These are phyloP conservation scores for Bradynema listronoti DNA, from an alignment of 1,140 invertebrate species.

Conservation along the genomic window DNA sequence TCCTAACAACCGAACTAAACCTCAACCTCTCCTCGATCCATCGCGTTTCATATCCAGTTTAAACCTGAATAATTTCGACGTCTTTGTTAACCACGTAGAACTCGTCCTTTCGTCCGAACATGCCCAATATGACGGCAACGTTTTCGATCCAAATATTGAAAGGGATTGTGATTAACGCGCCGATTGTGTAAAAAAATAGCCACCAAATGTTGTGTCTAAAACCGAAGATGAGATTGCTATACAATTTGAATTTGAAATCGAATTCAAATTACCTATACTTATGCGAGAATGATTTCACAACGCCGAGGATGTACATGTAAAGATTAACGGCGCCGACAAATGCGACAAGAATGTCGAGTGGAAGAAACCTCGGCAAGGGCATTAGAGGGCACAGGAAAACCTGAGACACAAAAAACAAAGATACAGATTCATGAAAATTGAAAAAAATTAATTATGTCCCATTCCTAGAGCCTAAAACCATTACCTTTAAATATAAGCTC, in stretches of 20 bases:
- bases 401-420: constrained; percentile 15
- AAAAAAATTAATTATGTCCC: too few species aligned
- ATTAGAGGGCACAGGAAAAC: constrained; percentile 50
- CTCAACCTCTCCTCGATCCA: too few species aligned
- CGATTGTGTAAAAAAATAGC: constrained; percentile 45
- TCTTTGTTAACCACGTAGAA: constrained; percentile 48
- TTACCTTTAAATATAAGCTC: too few species aligned
- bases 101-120: constrained; percentile 53
- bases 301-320: constrained; percentile 58
- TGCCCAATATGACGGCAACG: constrained; percentile 53
- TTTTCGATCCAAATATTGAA: constrained; percentile 58
- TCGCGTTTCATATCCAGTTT: too few species aligned
- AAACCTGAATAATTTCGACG: constrained; percentile 32
- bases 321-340: constrained; percentile 58
- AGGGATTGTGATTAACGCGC: constrained; percentile 52
- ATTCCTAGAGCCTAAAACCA: background rate
- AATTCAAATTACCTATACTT: constrained; percentile 49
- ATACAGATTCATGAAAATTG: background rate
- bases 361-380: constrained; percentile 45
- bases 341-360: constrained; percentile 52
- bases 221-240: background rate
- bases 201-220: constrained; percentile 45
- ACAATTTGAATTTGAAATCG: too few species aligned
- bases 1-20: too few species aligned
- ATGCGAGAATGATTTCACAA: constrained; percentile 56